phyloP scores from a whole-genome alignment of 1,140 invertebrate genomes.

The Vollenhovia emeryi region DNA sequence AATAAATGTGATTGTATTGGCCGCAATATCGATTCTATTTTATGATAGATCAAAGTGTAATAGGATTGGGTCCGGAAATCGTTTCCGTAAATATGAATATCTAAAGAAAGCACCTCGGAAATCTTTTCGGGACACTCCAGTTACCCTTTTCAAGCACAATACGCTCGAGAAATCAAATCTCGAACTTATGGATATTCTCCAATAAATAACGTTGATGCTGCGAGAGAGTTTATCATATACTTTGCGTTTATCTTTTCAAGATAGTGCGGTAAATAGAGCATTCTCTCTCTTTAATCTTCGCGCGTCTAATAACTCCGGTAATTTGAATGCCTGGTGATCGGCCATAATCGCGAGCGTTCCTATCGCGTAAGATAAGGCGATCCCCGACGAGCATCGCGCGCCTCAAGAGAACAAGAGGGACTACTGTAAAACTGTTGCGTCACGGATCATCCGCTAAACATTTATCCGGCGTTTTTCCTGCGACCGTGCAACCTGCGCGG shows the following conservation, averaged over 20 bases:
- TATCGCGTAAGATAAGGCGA: conserved; percentile 41
- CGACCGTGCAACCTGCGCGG: not conserved
- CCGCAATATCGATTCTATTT: too few species aligned
- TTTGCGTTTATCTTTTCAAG: not conserved
- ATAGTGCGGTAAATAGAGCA: not conserved
- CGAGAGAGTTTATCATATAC: not conserved
- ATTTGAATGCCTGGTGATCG: conserved; percentile 29
- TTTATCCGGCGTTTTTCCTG: not conserved
- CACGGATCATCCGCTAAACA: not conserved
- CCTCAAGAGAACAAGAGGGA: not conserved
- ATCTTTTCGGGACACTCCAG: not conserved
- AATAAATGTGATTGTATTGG: too few species aligned
- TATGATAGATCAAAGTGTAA: too few species aligned
- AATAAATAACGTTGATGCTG: not conserved
- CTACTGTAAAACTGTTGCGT: not conserved
- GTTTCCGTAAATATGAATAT: not conserved
- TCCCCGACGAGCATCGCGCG: not conserved
- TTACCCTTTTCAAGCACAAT: not conserved
- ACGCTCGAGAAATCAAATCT: not conserved
- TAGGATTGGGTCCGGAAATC: too few species aligned
- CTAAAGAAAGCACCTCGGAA: too few species aligned
- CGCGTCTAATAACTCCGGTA: conserved; percentile 19
- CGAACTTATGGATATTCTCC: not conserved
- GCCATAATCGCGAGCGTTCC: not conserved
- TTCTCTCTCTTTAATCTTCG: not conserved